Evolutionary conservation across 1,140 invertebrate species (phyloP), one percentile per base, ranked within the genome.

Genomic region (Drosophila lini): DNA sequence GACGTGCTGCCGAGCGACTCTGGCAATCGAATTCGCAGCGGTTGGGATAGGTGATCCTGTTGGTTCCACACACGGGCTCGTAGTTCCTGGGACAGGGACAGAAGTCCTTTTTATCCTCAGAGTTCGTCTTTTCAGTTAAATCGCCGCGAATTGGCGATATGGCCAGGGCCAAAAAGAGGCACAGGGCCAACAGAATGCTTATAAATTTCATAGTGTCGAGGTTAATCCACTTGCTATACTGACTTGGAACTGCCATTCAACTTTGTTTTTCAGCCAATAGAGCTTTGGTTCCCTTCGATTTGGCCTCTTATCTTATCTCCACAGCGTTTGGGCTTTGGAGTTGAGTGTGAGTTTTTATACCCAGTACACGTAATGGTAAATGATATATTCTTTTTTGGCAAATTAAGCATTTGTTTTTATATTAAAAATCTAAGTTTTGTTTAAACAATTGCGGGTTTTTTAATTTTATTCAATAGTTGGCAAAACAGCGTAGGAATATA

Each of bases 11-110:
- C 4, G 78, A 36, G 0, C 78, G 79, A 5, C 64, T 65, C 1
- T 71, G 81, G 68, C 94, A 94, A 3, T 93, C 76, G 41, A 94
- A 92, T 32, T 91, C 47, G 64, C 94, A 94, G 2, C 88, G 79
- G 83, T 94, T 94, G 44, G 73, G 47, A 77, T 94, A 94, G 2
- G 94, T 94, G 3, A 78, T 69, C 19, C 91, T 77, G 74, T 94
- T 92, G 47, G 88, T 91, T 7, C 91, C 94, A 78, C 94, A 94
- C 0, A 94, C 93, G 0, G 94, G 94, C 1, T 81, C 82, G 36
- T 91, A 90, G 55, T 93, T 92, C 25, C 93, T 88, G 11, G 93
- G 92, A 74, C 94, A 94, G 0, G 91, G 83, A 62, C 94, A 94
- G 2, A 80, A 41, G 1, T 11, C 41, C 5, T 3, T 50, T 0